Conservation (phyloP, 2,113 vertebrate species). For the cattle (Bos taurus) region ARS-UCD2.0 NC_037331.1:2707501-2708000, state of each 20-base stretch:
- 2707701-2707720: neutral
- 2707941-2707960: neutral
- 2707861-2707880: neutral
- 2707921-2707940: neutral
- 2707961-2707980: neutral
- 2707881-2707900: neutral
- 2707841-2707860: fast-evolving
- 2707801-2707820: neutral
- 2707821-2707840: neutral
- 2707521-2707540: neutral
- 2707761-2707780: fast-evolving
- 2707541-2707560: neutral
- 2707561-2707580: too few species aligned
- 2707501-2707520: fast-evolving
- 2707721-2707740: neutral
- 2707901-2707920: neutral
- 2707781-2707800: neutral
- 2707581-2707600: neutral
- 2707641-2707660: fast-evolving
- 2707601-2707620: neutral
- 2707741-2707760: neutral
- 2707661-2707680: fast-evolving
- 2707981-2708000: neutral
- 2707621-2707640: too few species aligned
- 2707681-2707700: fast-evolving